Conservation (phyloP, 2,888 invertebrate species). For the Lucinisca nassula region DNA sequence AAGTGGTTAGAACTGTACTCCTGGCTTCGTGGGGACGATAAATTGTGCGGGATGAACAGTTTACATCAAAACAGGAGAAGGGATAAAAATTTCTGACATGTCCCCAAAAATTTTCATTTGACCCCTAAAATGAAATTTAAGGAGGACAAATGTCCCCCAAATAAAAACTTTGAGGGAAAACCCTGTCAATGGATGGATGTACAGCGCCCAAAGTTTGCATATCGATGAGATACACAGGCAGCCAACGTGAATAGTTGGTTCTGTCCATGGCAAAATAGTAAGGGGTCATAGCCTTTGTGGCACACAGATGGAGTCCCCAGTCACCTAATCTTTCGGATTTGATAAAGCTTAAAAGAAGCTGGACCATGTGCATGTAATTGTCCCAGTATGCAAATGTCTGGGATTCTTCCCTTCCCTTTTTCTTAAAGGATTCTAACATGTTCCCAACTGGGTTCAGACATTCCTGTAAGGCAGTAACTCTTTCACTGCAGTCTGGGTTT, state of each 20-base stretch:
- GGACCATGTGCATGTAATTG: not conserved
- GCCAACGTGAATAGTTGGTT: not conserved
- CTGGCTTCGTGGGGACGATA: too few species aligned
- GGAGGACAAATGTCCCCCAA: too few species aligned
- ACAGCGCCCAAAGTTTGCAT: too few species aligned
- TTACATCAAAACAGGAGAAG: too few species aligned
- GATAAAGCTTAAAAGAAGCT: not conserved
- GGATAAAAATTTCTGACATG: not conserved
- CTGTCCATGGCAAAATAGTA: not conserved
- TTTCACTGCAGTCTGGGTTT: not conserved
- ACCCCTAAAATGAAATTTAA: too few species aligned
- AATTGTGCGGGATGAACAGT: too few species aligned
- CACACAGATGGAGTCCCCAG: not conserved
- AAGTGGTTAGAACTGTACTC: too few species aligned
- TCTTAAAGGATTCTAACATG: too few species aligned
- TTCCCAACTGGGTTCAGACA: too few species aligned
- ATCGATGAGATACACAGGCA: not conserved
- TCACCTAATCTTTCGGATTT: not conserved
- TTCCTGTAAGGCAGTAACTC: not conserved
- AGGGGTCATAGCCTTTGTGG: not conserved
- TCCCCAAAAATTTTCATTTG: not conserved
- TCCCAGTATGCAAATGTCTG: not conserved
- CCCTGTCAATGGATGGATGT: too few species aligned
- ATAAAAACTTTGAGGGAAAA: too few species aligned
- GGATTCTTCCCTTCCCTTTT: not conserved